phyloP scores from a whole-genome alignment of 2,888 invertebrate species.

The Apamea anceps region DNA sequence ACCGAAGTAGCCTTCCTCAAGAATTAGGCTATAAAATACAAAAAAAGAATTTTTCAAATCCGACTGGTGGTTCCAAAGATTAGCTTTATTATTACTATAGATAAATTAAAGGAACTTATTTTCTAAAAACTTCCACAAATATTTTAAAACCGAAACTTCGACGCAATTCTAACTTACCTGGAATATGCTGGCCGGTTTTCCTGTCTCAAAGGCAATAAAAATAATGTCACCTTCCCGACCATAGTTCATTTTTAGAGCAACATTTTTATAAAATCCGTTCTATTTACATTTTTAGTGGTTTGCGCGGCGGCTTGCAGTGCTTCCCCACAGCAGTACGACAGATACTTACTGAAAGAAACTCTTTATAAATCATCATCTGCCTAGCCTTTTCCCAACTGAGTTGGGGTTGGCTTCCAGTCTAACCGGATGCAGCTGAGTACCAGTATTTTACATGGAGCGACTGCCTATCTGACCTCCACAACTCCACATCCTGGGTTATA shows the following conservation, averaged over 20 bases:
- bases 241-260: constrained; percentile 35
- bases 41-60: no score
- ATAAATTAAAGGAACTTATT: neutral
- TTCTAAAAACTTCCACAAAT: neutral
- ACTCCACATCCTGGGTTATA: no score
- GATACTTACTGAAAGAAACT: neutral
- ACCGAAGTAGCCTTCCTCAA: no score
- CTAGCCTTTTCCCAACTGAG: no score
- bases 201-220: constrained; percentile 11
- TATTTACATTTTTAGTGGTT: constrained; percentile 38
- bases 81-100: no score
- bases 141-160: neutral
- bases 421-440: no score
- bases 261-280: constrained; percentile 15
- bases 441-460: no score
- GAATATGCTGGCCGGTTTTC: constrained; percentile 20
- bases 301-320: neutral
- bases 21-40: no score
- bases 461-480: no score
- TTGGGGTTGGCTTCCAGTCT: no score
- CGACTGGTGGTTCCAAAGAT: no score
- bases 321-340: neutral
- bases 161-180: neutral
- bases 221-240: constrained; percentile 13
- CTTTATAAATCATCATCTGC: no score